Conservation (phyloP, 1,140 invertebrate genomes). For the Manduca sexta region DNA sequence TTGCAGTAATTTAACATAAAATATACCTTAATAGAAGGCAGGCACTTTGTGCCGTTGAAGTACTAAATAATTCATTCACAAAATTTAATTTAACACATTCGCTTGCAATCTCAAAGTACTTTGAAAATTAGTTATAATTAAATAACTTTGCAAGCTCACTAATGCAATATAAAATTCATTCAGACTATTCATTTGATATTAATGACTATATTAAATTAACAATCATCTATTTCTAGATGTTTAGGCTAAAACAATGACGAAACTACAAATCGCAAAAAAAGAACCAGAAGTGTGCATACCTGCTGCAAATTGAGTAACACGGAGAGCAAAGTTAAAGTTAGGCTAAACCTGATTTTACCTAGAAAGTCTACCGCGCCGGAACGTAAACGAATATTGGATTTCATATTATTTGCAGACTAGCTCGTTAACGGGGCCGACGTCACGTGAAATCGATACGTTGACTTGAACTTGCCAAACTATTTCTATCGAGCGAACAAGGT, state of each 20-base stretch:
- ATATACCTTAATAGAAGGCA: not conserved
- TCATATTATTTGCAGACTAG: constrained; percentile 16
- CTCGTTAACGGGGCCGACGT: constrained; percentile 10
- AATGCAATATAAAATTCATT: too few relatives aligned
- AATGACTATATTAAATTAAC: too few relatives aligned
- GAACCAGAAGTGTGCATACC: too few relatives aligned
- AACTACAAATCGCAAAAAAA: too few relatives aligned
- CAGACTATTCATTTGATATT: too few relatives aligned
- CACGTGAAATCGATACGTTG: constrained; percentile 12
- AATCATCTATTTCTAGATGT: too few relatives aligned
- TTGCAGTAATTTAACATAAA: not conserved
- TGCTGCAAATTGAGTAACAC: too few relatives aligned
- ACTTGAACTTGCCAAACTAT: constrained; percentile 8
- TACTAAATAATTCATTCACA: not conserved
- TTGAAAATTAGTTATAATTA: too few relatives aligned
- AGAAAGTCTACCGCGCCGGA: not conserved
- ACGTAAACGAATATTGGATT: constrained; percentile 13
- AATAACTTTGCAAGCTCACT: too few relatives aligned
- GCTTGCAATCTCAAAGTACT: too few relatives aligned
- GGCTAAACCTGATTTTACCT: not conserved
- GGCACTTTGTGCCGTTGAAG: not conserved
- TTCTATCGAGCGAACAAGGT: constrained; percentile 6
- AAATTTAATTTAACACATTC: too few relatives aligned
- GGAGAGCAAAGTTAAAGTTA: not conserved
- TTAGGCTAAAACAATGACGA: too few relatives aligned